A percentile compares a stretch with the other conserved stretches of the same genome.
phyloP scores from a whole-genome alignment of 53 echinoderm and acorn worm genomes.

The Holothuria leucospilota region DNA sequence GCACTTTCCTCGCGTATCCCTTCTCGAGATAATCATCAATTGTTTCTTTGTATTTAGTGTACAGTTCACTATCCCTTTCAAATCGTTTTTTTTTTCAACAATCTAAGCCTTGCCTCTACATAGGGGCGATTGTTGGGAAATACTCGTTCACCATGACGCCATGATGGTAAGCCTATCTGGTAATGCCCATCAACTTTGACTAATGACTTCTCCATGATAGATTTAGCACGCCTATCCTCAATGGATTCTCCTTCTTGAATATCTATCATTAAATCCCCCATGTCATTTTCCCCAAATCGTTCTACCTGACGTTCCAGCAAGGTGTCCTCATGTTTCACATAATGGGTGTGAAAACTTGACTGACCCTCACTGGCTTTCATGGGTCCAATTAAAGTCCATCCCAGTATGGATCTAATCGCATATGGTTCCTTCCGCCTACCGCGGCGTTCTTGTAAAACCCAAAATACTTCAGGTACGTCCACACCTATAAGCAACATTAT shows the following conservation, averaged over 20 bases:
- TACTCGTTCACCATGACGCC: not conserved
- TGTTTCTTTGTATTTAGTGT: slow-evolving; percentile 12
- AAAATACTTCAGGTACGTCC: slow-evolving; percentile 46
- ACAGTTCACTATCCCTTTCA: not conserved
- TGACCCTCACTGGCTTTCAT: not conserved
- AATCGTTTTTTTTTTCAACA: slow-evolving; percentile 29
- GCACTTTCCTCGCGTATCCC: slow-evolving; percentile 38
- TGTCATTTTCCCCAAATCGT: slow-evolving; percentile 40
- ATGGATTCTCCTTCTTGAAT: slow-evolving; percentile 3
- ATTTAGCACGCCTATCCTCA: slow-evolving; percentile 13
- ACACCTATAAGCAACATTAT: slow-evolving; percentile 23
- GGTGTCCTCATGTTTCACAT: slow-evolving; percentile 4
- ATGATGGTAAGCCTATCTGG: slow-evolving; percentile 50
- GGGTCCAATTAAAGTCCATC: slow-evolving; percentile 49
- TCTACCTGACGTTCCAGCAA: slow-evolving; percentile 7
- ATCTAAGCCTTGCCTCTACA: slow-evolving; percentile 28
- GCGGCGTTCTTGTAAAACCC: slow-evolving; percentile 48
- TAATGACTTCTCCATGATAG: slow-evolving; percentile 17
- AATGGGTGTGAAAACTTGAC: not conserved
- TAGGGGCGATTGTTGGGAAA: slow-evolving; percentile 27
- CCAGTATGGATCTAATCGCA: slow-evolving; percentile 30
- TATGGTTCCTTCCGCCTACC: slow-evolving; percentile 43
- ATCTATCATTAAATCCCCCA: slow-evolving; percentile 28
- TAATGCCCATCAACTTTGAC: slow-evolving; percentile 35
- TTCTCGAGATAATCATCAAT: slow-evolving; percentile 32